A percentile compares a stretch with the other conserved stretches of the same genome.
Evolutionary conservation across 1,140 invertebrate species (phyloP).

Genomic region (Belonocnema kinseyi): DNA sequence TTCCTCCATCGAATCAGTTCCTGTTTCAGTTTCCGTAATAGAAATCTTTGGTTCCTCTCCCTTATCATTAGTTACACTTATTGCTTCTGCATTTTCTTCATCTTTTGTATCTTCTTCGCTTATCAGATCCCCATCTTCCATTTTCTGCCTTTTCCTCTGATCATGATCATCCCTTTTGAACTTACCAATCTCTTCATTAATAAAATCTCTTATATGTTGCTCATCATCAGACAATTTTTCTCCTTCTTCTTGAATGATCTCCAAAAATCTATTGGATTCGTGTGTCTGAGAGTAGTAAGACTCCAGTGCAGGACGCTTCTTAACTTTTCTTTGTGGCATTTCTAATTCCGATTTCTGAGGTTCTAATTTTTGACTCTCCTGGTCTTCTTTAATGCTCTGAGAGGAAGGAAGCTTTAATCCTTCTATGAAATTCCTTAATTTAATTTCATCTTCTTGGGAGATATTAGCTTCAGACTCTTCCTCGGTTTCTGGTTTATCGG

Average conservation of each 20-base stretch:
- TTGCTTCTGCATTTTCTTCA: background rate
- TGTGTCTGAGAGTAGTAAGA: slow-evolving; percentile 76
- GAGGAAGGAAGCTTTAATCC: slow-evolving; percentile 76
- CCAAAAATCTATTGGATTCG: slow-evolving; percentile 78
- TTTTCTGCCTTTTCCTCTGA: slow-evolving; percentile 29
- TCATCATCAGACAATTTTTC: slow-evolving; percentile 62
- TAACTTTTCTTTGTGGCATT: slow-evolving; percentile 65
- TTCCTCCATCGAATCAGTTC: background rate
- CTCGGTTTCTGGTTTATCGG: slow-evolving; percentile 36
- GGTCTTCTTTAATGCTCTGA: slow-evolving; percentile 24
- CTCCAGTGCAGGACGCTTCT: slow-evolving; percentile 77
- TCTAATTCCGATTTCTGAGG: slow-evolving; percentile 49
- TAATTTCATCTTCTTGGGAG: slow-evolving; percentile 72
- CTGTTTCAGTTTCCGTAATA: background rate
- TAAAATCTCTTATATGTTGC: slow-evolving; percentile 71
- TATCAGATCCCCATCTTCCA: slow-evolving; percentile 33
- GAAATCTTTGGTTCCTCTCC: slow-evolving; percentile 34
- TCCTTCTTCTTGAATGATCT: slow-evolving; percentile 83
- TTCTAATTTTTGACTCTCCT: slow-evolving; percentile 31
- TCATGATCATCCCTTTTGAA: slow-evolving; percentile 70
- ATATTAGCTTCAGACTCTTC: slow-evolving; percentile 59
- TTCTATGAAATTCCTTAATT: slow-evolving; percentile 77
- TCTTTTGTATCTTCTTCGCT: slow-evolving; percentile 17
- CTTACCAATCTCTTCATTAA: slow-evolving; percentile 76
- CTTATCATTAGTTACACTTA: background rate